Base-by-base conservation (phyloP, 2,113 vertebrate genomes). In the Muntiacus reevesi region DNA sequence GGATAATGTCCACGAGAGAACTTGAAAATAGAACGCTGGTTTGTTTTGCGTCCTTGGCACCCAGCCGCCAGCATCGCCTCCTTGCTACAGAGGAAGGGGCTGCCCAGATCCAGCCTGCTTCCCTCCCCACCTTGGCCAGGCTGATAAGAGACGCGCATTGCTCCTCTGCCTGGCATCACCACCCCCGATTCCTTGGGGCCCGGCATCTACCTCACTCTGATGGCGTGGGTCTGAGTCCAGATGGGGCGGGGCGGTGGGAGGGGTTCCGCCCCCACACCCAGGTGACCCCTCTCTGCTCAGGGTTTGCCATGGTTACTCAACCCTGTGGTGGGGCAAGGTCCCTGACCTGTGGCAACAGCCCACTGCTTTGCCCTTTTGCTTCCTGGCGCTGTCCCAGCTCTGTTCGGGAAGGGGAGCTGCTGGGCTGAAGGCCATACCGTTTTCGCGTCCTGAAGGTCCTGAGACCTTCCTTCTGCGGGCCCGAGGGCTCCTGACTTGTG, bases 41-140 rank as follows among this genome's bases (percentile, higher is more conserved):
- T 98, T 98, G 98, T 97, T 98, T 98, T 95, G 97, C 12, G 92
- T 98, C 98, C 98, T 98, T 98, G 98, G 98, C 96, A 89, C 57
- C 64, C 11, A 6, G 91, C 97, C 60, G 12, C 91, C 92, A 87
- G 89, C 93, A 91, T 98, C 93, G 67, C 91, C 94, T 97, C 98
- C 98, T 97, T 28, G 83, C 36, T 15, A 28, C 93, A 17, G 54
- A 97, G 85, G 97, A 98, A 97, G 95, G 97, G 98, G 91, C 97
- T 94, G 95, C 78, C 93, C 79, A 6, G 23, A 74, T 91, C 93
- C 43, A 6, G 60, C 89, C 60, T 62, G 62, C 79, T 52, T 82
- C 85, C 94, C 97, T 96, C 74, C 91, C 82, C 50, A 94, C 96
- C 86, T 74, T 87, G 92, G 67, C 92, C 93, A 64, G 79, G 71